phyloP scores from a whole-genome alignment of 2,888 invertebrate genomes.

The Chrysomela aeneicollis region DNA sequence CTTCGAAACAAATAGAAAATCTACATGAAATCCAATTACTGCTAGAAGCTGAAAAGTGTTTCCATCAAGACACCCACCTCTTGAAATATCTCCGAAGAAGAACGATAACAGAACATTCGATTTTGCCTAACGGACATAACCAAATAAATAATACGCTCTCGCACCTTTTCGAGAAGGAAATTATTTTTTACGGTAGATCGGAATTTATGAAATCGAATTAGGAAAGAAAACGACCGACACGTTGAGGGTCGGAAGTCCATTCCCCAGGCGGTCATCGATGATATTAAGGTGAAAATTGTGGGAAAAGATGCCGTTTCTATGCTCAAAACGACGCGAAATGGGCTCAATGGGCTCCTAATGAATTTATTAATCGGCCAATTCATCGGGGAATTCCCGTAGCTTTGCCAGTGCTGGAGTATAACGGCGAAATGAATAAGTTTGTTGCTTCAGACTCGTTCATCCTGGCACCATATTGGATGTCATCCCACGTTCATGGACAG shows the following conservation, averaged over 20 bases:
- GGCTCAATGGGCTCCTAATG: constrained; percentile 1
- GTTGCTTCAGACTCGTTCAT: no score
- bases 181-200: constrained; percentile 35
- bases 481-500: no score
- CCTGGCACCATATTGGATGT: no score
- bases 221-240: constrained; percentile 42
- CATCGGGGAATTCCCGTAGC: constrained; percentile 6
- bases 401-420: no score
- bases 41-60: no score
- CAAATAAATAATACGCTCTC: background rate
- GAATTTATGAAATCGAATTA: constrained; percentile 47
- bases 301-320: constrained; percentile 46
- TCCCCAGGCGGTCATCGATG: constrained; percentile 49
- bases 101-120: background rate
- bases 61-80: no score
- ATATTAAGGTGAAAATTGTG: constrained; percentile 49
- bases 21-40: no score
- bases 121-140: background rate
- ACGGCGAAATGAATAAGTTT: no score
- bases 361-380: constrained; percentile 8
- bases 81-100: no score
- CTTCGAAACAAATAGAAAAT: no score
- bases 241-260: constrained; percentile 43
- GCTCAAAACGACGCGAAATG: constrained; percentile 28
- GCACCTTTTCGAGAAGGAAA: constrained; percentile 15